Evolutionary conservation across 1,140 invertebrate genomes (phyloP).

Genomic region (Metaphire vulgaris): DNA sequence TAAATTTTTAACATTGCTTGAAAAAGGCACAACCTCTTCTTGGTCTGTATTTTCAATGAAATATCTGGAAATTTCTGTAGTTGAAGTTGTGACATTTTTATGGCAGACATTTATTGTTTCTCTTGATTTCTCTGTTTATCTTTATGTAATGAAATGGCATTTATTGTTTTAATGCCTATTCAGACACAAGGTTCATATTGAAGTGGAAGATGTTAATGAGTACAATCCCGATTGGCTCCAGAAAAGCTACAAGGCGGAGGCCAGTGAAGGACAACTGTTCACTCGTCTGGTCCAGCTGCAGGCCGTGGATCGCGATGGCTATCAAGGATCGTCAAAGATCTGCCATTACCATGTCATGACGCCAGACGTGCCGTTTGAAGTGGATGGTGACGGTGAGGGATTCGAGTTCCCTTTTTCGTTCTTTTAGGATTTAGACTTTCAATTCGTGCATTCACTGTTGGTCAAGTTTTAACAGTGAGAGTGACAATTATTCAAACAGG

Average conservation of each 20-base stretch:
- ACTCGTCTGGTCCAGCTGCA: conserved; percentile 82
- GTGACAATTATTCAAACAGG: neutral
- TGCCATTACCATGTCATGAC: conserved; percentile 7
- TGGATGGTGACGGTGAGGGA: conserved; percentile 11
- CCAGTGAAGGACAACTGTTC: conserved; percentile 83
- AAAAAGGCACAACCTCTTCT: too few relatives aligned
- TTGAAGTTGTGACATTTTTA: too few relatives aligned
- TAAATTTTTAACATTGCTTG: too few relatives aligned
- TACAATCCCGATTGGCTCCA: conserved; percentile 36
- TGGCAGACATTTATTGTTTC: too few relatives aligned
- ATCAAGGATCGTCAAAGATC: conserved; percentile 63
- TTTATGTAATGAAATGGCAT: too few relatives aligned
- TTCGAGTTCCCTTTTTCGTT: too few relatives aligned
- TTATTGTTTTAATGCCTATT: too few relatives aligned
- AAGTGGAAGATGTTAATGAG: conserved; percentile 87
- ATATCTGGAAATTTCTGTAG: too few relatives aligned
- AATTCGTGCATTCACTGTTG: neutral
- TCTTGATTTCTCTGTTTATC: too few relatives aligned
- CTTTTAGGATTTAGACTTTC: too few relatives aligned
- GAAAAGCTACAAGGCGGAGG: conserved; percentile 63
- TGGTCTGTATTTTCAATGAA: too few relatives aligned
- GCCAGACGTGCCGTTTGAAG: conserved; percentile 13
- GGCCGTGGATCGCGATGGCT: conserved; percentile 83
- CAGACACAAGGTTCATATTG: conserved; percentile 86
- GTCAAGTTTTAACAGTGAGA: neutral